These are phyloP conservation scores for Zapornia atra DNA, from an alignment of 2,113 vertebrate genomes.

Conservation along the genomic window DNA sequence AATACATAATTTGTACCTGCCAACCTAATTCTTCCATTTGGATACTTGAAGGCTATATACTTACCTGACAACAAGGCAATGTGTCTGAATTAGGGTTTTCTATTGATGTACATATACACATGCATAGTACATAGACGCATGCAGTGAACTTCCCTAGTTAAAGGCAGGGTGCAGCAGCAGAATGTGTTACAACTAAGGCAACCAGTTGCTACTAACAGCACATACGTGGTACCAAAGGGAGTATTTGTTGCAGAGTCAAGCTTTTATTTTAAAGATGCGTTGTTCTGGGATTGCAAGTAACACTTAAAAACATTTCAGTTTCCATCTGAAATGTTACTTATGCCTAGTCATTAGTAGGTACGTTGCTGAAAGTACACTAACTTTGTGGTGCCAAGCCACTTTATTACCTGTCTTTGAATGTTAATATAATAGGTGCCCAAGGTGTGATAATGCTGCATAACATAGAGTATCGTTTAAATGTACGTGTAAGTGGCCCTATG, in stretches of 20 bases:
- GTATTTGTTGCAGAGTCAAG: background rate
- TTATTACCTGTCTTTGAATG: background rate
- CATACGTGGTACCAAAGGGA: background rate
- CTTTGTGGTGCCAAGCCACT: conserved; percentile 29
- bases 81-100: background rate
- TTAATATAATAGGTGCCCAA: background rate
- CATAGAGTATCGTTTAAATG: background rate
- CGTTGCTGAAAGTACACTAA: background rate
- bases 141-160: background rate
- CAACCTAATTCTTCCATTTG: background rate
- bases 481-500: background rate
- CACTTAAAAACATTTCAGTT: background rate
- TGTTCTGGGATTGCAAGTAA: background rate
- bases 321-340: background rate
- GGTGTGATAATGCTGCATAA: background rate
- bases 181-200: background rate
- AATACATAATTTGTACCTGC: background rate
- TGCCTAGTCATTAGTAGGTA: background rate
- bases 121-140: background rate
- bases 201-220: background rate
- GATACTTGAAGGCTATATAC: background rate
- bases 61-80: background rate
- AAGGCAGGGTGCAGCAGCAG: background rate
- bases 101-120: background rate
- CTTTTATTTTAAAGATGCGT: background rate